Conservation (phyloP, 2,113 vertebrate species). For the Lophotis ruficrista region DNA sequence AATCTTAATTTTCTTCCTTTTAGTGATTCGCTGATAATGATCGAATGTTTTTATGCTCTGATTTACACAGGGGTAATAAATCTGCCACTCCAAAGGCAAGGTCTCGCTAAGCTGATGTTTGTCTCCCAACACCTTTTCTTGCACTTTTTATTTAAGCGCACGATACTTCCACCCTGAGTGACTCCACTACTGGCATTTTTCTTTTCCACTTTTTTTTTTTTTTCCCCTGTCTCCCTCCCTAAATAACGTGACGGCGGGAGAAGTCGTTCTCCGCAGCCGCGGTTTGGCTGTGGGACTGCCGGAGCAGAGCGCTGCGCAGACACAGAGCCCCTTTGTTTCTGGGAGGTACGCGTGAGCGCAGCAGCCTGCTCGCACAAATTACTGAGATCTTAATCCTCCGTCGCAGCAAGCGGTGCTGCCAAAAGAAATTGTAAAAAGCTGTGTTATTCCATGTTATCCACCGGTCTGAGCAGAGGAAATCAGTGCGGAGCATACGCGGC, state of each 20-base stretch:
- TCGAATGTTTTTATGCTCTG: not conserved
- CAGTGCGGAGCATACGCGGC: rapidly evolving
- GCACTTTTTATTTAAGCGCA: not conserved
- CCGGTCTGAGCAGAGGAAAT: not conserved
- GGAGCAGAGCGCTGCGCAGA: not conserved
- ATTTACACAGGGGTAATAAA: not conserved
- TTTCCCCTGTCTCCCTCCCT: not conserved
- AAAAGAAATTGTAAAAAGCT: not conserved
- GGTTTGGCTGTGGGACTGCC: not conserved
- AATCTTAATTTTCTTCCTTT: not conserved
- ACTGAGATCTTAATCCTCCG: not conserved
- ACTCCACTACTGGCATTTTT: not conserved
- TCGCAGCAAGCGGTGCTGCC: not conserved
- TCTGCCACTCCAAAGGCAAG: not conserved
- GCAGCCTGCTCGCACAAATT: not conserved
- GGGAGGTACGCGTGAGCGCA: not conserved
- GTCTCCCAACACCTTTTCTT: not conserved
- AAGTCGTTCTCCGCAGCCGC: not conserved
- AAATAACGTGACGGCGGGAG: not conserved
- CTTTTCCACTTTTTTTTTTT: too few species aligned
- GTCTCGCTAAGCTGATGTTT: not conserved
- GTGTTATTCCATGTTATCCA: not conserved
- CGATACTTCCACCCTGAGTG: not conserved
- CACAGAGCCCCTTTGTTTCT: not conserved
- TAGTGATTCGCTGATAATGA: not conserved